Percentiles rank a stretch among this genome's conserved stretches.
These are phyloP conservation scores for Schizopygopsis malacanthus DNA, from an alignment of 2,797 vertebrate genomes.

Conservation along the genomic window DNA sequence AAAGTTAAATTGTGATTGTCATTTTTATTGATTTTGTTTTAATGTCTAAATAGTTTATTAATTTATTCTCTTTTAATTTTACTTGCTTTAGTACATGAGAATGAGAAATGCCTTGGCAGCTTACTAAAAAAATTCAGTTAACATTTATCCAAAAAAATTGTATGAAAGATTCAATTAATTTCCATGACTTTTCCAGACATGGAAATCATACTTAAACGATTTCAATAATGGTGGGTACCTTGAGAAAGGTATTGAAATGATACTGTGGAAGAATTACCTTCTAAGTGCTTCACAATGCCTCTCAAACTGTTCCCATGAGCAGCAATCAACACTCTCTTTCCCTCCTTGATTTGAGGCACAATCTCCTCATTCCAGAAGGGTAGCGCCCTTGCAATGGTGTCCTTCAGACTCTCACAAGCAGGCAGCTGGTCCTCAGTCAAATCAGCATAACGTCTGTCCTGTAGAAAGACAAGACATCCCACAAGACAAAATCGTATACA, in stretches of 20 bases:
- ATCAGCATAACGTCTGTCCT: slow-evolving; percentile 72
- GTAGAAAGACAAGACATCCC: neutral
- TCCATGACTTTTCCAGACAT: neutral
- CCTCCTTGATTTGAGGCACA: slow-evolving; percentile 76
- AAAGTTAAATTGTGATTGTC: neutral
- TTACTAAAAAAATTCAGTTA: too few relatives aligned
- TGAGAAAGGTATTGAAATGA: neutral
- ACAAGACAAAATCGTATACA: neutral
- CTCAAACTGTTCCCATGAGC: slow-evolving; percentile 82
- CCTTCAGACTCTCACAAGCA: slow-evolving; percentile 80
- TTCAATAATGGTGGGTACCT: neutral
- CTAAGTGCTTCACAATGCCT: slow-evolving; percentile 81
- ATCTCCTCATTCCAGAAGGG: slow-evolving; percentile 83
- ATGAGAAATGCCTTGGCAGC: too few relatives aligned
- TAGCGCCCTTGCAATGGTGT: slow-evolving; percentile 80
- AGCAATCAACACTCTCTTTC: slow-evolving; percentile 80
- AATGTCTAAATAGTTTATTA: neutral
- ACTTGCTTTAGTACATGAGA: neutral
- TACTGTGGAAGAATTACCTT: slow-evolving; percentile 53
- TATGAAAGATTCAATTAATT: neutral
- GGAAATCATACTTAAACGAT: neutral
- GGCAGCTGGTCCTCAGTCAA: slow-evolving; percentile 75
- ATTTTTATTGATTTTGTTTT: neutral
- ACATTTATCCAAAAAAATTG: too few relatives aligned
- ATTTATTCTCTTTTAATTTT: neutral